These are phyloP conservation scores for Zelleria hepariella DNA, from an alignment of 2,888 invertebrate species.

Conservation along the genomic window DNA sequence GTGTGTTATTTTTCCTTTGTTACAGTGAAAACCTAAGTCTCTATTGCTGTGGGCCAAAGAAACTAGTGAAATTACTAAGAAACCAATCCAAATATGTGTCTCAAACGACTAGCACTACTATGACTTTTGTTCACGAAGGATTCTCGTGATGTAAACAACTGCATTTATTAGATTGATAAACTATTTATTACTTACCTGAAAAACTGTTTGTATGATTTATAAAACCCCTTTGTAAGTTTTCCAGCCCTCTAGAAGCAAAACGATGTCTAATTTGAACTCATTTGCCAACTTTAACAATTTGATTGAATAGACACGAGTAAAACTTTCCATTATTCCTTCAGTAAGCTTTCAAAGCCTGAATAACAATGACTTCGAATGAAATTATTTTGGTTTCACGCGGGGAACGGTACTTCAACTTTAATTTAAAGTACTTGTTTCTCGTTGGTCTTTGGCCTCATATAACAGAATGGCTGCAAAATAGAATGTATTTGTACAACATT, in stretches of 20 bases:
- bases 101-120: constrained; percentile 45
- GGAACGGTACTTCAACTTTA: constrained; percentile 39
- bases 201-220: not conserved
- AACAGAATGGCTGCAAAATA: constrained; percentile 20
- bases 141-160: constrained; percentile 35
- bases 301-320: too few relatives aligned
- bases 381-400: constrained; percentile 11
- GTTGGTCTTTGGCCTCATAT: constrained; percentile 49
- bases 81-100: constrained; percentile 43
- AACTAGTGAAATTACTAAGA: constrained; percentile 52
- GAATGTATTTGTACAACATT: constrained; percentile 28
- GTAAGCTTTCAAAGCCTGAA: too few relatives aligned
- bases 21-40: constrained; percentile 48
- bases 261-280: not conserved
- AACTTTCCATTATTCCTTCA: too few relatives aligned
- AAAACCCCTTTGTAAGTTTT: too few relatives aligned
- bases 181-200: not conserved
- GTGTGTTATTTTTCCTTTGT: constrained; percentile 15
- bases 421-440: constrained; percentile 38
- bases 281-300: not conserved
- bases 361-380: too few relatives aligned
- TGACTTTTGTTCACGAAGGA: constrained; percentile 56
- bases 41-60: constrained; percentile 68
- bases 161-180: not conserved
- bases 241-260: too few relatives aligned